Conservation (phyloP, 2,797 vertebrate species). For the Eidolon dupreanum region DNA sequence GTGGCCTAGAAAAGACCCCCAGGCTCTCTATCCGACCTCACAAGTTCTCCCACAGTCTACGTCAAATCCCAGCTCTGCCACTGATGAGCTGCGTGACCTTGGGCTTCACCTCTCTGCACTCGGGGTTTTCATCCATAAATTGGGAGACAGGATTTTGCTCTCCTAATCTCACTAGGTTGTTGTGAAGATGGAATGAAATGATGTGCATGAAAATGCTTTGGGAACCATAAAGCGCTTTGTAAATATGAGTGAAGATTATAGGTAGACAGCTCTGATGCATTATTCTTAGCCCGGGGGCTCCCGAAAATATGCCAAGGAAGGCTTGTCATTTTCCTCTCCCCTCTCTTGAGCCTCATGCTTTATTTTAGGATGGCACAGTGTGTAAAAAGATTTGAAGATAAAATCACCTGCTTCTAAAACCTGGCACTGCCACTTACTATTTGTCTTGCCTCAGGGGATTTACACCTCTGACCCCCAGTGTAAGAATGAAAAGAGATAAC, state of each 20-base stretch:
- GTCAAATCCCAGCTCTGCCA: not conserved
- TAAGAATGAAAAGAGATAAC: not conserved
- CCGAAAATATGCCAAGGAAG: not conserved
- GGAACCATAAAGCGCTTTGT: not conserved
- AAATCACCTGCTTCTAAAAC: not conserved
- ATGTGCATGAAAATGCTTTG: not conserved
- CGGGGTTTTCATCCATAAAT: not conserved
- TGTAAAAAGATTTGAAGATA: not conserved
- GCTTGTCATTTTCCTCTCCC: not conserved
- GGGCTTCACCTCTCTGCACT: constrained; percentile 22
- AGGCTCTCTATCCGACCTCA: not conserved
- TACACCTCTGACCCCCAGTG: not conserved
- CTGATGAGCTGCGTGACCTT: not conserved
- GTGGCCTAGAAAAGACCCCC: not conserved
- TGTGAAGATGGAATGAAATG: not conserved
- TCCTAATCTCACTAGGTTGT: not conserved
- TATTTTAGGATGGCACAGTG: not conserved
- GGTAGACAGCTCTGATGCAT: fast-evolving
- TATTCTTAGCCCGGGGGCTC: not conserved
- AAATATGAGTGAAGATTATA: not conserved
- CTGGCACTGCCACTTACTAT: too few species aligned
- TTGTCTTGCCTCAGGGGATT: not conserved
- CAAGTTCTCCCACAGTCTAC: not conserved
- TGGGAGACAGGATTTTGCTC: not conserved
- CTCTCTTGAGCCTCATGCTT: not conserved